A percentile compares a stretch with the other conserved stretches of the same genome.
These are phyloP conservation scores for Eristalinus aeneus DNA, from an alignment of 2,888 invertebrate genomes.

Conservation along the genomic window DNA sequence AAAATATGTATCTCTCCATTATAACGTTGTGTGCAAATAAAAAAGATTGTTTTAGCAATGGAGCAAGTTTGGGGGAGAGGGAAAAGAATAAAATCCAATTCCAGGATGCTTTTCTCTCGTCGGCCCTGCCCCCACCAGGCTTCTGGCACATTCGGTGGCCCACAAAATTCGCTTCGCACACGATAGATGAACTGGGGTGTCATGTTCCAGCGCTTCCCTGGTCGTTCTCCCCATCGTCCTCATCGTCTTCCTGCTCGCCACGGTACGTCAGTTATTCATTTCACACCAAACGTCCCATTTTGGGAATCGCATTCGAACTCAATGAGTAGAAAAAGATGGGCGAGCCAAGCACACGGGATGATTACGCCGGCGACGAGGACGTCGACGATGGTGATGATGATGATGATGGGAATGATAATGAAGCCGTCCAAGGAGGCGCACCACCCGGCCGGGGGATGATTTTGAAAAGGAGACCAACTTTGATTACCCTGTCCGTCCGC, in stretches of 20 bases:
- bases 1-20: slow-evolving; percentile 48
- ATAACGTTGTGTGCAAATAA: slow-evolving; percentile 18
- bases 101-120: slow-evolving; percentile 48
- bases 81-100: slow-evolving; percentile 26
- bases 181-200: slow-evolving; percentile 33
- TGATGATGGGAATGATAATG: slow-evolving; percentile 37
- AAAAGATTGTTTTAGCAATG: slow-evolving; percentile 17
- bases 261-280: slow-evolving; percentile 49
- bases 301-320: slow-evolving; percentile 42
- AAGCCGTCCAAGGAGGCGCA: not conserved
- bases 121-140: not conserved
- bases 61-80: not conserved
- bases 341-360: slow-evolving; percentile 14
- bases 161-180: not conserved
- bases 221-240: not conserved
- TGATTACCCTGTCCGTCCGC: slow-evolving; percentile 61
- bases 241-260: not conserved
- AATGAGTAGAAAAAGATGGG: slow-evolving; percentile 53
- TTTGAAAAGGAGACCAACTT: slow-evolving; percentile 45
- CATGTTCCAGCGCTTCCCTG: not conserved
- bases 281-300: slow-evolving; percentile 52
- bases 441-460: not conserved
- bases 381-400: slow-evolving; percentile 2
- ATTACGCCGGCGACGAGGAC: slow-evolving; percentile 18
- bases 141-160: not conserved